A percentile compares a stretch with the other conserved stretches of the same genome.
phyloP scores from a whole-genome alignment of 2,113 vertebrate species.

The Thermophis baileyi region DNA sequence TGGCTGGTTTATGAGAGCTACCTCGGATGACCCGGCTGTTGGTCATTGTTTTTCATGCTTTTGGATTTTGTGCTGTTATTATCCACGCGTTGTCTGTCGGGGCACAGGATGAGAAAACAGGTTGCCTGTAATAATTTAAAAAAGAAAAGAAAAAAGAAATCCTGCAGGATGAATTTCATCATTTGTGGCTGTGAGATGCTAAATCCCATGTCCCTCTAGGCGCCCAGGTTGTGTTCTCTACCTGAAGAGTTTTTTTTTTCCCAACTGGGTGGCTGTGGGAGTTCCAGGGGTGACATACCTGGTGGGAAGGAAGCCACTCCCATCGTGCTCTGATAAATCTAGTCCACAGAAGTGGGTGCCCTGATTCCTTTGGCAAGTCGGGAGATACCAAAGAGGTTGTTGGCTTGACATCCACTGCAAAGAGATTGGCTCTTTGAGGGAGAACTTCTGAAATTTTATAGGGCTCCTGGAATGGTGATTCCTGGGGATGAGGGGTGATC shows the following conservation, averaged over 20 bases:
- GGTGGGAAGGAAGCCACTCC: neutral
- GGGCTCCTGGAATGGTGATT: neutral
- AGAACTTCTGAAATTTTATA: neutral
- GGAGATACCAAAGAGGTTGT: neutral
- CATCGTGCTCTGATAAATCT: neutral
- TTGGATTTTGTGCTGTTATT: neutral
- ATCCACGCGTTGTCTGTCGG: neutral
- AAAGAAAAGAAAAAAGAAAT: neutral
- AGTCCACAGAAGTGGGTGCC: neutral
- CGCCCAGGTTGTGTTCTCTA: neutral
- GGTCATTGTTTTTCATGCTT: neutral
- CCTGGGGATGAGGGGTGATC: neutral
- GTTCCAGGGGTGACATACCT: neutral
- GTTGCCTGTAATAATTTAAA: neutral
- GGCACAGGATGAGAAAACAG: neutral
- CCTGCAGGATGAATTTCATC: neutral
- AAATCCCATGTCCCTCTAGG: neutral
- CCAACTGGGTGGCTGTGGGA: neutral
- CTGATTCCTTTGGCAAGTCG: neutral
- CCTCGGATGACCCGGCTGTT: neutral
- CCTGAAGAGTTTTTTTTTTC: rapidly evolving
- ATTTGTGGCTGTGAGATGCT: neutral
- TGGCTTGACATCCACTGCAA: neutral
- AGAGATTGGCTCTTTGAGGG: neutral
- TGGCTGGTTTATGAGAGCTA: neutral